A percentile compares a stretch with the other conserved stretches of the same genome.
Conservation (phyloP, 1,140 invertebrate species). For the Zaprionus ornatus region DNA sequence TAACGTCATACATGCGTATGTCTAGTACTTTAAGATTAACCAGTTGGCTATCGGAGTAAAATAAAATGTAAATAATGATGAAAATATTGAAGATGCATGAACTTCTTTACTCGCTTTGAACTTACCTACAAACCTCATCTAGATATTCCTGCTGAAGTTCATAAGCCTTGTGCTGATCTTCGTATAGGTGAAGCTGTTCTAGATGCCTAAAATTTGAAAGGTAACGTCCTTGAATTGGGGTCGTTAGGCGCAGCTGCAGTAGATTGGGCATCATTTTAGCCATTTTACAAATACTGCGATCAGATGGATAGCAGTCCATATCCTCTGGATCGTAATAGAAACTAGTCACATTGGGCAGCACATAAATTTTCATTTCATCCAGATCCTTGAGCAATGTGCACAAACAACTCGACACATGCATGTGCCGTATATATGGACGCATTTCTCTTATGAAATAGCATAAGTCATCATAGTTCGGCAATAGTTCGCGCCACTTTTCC, state of each 20-base stretch:
- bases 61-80: neutral
- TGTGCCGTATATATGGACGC: conserved; percentile 45
- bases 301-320: conserved; percentile 71
- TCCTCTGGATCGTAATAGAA: conserved; percentile 70
- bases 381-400: conserved; percentile 64
- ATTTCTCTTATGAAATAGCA: conserved; percentile 63
- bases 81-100: neutral
- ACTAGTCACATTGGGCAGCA: conserved; percentile 54
- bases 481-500: conserved; percentile 61
- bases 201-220: conserved; percentile 60
- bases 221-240: conserved; percentile 66
- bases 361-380: conserved; percentile 64
- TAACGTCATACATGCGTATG: conserved; percentile 66
- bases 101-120: neutral
- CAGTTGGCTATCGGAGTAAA: conserved; percentile 37
- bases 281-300: conserved; percentile 61
- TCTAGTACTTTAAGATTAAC: conserved; percentile 60
- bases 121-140: conserved; percentile 65
- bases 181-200: conserved; percentile 68
- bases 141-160: conserved; percentile 69
- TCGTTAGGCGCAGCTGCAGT: conserved; percentile 58
- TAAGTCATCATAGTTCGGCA: conserved; percentile 65
- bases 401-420: conserved; percentile 60
- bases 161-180: conserved; percentile 69
- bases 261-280: conserved; percentile 65